Evolutionary conservation across 2,113 vertebrate species (phyloP).

Genomic region (Lycaon pictus): DNA sequence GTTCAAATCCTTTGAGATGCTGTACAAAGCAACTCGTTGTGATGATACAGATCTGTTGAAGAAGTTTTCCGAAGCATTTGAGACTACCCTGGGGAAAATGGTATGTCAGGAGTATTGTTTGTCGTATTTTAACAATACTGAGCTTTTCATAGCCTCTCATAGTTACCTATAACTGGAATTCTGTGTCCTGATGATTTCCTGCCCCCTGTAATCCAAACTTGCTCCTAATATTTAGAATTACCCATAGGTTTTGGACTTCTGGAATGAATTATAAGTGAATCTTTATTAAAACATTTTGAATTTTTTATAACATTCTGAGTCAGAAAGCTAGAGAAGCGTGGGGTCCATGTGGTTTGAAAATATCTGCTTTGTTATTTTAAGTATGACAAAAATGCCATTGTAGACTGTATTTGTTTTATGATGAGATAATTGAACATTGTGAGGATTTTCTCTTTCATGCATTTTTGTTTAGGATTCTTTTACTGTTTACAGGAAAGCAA

Average conservation of each 20-base stretch:
- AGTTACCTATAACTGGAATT: neutral
- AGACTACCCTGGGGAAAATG: constrained; percentile 93
- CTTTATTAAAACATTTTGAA: neutral
- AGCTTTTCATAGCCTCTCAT: neutral
- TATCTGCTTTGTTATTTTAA: constrained; percentile 36
- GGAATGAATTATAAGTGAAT: constrained; percentile 14
- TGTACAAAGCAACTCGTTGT: constrained; percentile 96
- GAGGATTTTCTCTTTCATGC: constrained; percentile 21
- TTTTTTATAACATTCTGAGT: neutral
- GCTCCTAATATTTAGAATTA: constrained; percentile 39
- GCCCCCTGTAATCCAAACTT: neutral
- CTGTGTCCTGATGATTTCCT: neutral
- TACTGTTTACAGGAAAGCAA: neutral
- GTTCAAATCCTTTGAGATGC: constrained; percentile 97
- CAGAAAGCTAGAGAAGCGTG: neutral
- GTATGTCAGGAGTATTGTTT: constrained; percentile 86
- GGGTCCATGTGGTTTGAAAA: neutral
- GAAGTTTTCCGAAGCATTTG: constrained; percentile 94
- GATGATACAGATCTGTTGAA: constrained; percentile 93
- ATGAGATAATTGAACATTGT: neutral
- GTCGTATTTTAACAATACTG: neutral
- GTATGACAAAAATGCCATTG: neutral
- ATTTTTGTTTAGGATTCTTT: constrained; percentile 1
- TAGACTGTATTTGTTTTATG: constrained; percentile 1
- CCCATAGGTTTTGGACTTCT: neutral